phyloP scores from a whole-genome alignment of 2,888 invertebrate genomes.

The Chrysodeixis includens region DNA sequence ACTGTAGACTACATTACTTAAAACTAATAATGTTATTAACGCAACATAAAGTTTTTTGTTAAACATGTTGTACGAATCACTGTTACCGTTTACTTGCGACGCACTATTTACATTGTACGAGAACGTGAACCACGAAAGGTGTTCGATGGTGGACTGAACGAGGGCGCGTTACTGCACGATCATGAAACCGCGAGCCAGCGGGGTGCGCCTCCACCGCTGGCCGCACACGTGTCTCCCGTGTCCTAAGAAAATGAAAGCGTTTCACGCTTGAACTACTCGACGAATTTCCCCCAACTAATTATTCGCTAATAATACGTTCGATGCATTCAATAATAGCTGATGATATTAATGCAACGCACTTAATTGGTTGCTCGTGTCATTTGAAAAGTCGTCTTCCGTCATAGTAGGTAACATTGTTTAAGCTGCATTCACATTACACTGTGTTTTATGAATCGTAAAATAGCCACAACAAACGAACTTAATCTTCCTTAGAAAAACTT shows the following conservation, averaged over 20 bases:
- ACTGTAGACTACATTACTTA: slow-evolving; percentile 64
- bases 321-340: slow-evolving; percentile 73
- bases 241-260: slow-evolving; percentile 87
- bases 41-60: slow-evolving; percentile 70
- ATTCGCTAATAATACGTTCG: slow-evolving; percentile 76
- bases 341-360: slow-evolving; percentile 65
- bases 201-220: slow-evolving; percentile 63
- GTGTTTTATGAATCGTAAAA: slow-evolving; percentile 14
- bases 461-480: not conserved
- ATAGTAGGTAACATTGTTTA: slow-evolving; percentile 47
- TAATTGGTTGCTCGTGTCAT: slow-evolving; percentile 71
- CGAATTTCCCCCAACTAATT: slow-evolving; percentile 84
- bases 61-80: slow-evolving; percentile 75
- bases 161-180: slow-evolving; percentile 59
- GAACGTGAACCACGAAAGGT: slow-evolving; percentile 75
- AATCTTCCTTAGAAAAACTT: not conserved
- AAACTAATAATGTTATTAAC: slow-evolving; percentile 69
- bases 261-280: slow-evolving; percentile 79
- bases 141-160: slow-evolving; percentile 80
- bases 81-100: slow-evolving; percentile 63
- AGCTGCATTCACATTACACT: slow-evolving; percentile 26
- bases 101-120: slow-evolving; percentile 78
- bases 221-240: slow-evolving; percentile 64
- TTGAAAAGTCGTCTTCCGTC: slow-evolving; percentile 75
- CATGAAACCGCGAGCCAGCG: slow-evolving; percentile 60